These are phyloP conservation scores for Scytalopus superciliaris DNA, from an alignment of 2,113 vertebrate genomes.

Conservation along the genomic window DNA sequence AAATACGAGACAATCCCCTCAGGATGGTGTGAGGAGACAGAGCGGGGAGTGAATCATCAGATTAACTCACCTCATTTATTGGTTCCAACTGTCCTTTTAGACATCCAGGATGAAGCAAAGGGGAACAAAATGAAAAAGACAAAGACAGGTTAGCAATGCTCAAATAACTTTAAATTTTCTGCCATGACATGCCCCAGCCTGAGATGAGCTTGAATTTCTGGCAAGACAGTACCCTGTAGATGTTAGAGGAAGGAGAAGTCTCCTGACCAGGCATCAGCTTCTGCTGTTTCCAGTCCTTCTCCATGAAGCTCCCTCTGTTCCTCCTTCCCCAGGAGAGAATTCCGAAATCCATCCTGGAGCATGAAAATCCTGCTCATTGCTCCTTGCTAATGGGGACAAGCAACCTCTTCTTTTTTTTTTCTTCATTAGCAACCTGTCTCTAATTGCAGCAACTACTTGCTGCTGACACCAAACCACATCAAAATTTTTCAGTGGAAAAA, in stretches of 20 bases:
- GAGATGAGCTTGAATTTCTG: conserved; percentile 38
- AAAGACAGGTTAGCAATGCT: conserved; percentile 77
- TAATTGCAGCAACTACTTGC: background rate
- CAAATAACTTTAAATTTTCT: conserved; percentile 56
- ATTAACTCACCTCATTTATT: conserved; percentile 88
- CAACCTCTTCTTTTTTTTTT: background rate
- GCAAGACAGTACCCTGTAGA: background rate
- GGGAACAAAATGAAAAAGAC: conserved; percentile 58
- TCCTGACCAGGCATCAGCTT: background rate
- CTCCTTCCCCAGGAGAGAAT: background rate
- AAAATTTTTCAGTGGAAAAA: background rate
- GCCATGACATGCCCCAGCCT: conserved; percentile 17
- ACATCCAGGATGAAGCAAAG: conserved; percentile 71
- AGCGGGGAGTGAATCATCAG: conserved; percentile 33
- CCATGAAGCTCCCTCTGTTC: background rate
- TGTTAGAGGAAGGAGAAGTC: background rate
- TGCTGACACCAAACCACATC: background rate
- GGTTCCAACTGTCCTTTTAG: conserved; percentile 94
- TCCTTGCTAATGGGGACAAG: background rate
- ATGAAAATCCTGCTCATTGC: background rate
- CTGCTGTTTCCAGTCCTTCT: background rate
- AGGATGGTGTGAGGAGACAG: conserved; percentile 40
- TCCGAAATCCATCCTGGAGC: background rate
- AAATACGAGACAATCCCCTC: conserved; percentile 49
- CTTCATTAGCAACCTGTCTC: background rate